phyloP scores from a whole-genome alignment of 2,888 invertebrate genomes.

The Cheilosia variabilis region DNA sequence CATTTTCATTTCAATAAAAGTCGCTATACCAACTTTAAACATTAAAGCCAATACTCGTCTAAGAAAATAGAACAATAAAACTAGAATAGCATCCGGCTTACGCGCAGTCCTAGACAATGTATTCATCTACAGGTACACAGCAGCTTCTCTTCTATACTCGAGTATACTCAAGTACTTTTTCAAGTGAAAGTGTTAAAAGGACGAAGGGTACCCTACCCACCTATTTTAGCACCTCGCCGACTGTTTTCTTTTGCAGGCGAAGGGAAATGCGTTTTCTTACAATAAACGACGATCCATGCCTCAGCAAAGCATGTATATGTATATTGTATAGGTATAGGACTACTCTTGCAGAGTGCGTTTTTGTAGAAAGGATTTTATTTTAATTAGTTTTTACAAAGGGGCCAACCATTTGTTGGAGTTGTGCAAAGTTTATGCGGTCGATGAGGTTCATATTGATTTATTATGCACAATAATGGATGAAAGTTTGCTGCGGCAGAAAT shows the following conservation, averaged over 20 bases:
- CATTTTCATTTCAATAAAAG: no score
- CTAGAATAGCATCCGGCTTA: no score
- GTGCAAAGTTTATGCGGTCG: background rate
- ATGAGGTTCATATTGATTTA: constrained; percentile 14
- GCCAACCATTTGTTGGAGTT: constrained; percentile 6
- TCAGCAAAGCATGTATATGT: background rate
- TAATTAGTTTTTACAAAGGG: constrained; percentile 30
- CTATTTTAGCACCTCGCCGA: constrained; percentile 22
- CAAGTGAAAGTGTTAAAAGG: constrained; percentile 17
- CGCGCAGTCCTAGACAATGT: no score
- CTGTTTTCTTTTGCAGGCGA: constrained; percentile 1
- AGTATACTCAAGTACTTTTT: background rate
- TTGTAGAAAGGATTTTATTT: constrained; percentile 26
- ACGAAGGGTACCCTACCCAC: constrained; percentile 19
- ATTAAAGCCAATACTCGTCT: no score
- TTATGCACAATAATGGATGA: background rate
- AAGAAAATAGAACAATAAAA: no score
- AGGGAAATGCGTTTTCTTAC: constrained; percentile 5
- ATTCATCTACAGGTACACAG: no score
- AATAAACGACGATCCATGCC: constrained; percentile 13
- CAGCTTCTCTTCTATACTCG: background rate
- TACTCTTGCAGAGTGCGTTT: background rate
- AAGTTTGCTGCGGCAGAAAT: no score
- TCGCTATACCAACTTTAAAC: no score
- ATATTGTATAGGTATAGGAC: background rate